Evolutionary conservation across 2,888 invertebrate species (phyloP).

Genomic region (Schrankia costaestrigalis): DNA sequence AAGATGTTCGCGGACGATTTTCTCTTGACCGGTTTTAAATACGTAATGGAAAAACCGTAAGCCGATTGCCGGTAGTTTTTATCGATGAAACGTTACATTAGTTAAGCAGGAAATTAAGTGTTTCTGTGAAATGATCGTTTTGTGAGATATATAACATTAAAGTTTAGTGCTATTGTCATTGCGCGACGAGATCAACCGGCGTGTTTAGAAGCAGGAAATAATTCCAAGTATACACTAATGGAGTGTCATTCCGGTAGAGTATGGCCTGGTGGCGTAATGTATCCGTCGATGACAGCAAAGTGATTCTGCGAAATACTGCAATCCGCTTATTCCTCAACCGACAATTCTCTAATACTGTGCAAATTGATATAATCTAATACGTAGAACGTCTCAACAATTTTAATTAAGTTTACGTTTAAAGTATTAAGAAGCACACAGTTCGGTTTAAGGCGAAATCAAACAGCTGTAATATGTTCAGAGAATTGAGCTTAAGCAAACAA

Average conservation of each 20-base stretch:
- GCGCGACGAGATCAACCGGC: constrained; percentile 38
- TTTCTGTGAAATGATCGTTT: constrained; percentile 25
- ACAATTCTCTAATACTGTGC: constrained; percentile 33
- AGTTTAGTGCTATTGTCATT: constrained; percentile 21
- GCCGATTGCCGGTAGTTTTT: too few relatives aligned
- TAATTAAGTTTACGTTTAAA: constrained; percentile 25
- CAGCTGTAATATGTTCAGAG: constrained; percentile 64
- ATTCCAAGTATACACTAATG: constrained; percentile 57
- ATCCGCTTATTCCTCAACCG: constrained; percentile 52
- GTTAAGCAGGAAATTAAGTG: constrained; percentile 21
- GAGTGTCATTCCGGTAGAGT: constrained; percentile 47
- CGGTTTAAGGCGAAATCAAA: constrained; percentile 37
- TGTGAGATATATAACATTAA: constrained; percentile 18
- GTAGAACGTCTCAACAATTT: constrained; percentile 9
- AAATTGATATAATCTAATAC: constrained; percentile 17
- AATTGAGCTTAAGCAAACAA: constrained; percentile 65
- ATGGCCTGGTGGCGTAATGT: constrained; percentile 45
- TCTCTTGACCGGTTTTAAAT: background rate
- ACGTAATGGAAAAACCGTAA: constrained; percentile 13
- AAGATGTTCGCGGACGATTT: too few relatives aligned
- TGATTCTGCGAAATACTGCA: constrained; percentile 58
- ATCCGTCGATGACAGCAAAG: constrained; percentile 55
- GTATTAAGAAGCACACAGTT: constrained; percentile 45
- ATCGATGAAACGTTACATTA: too few relatives aligned
- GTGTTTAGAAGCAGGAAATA: constrained; percentile 50